phyloP scores from a whole-genome alignment of 1,140 invertebrate species.

The Rhopalosiphum maidis region DNA sequence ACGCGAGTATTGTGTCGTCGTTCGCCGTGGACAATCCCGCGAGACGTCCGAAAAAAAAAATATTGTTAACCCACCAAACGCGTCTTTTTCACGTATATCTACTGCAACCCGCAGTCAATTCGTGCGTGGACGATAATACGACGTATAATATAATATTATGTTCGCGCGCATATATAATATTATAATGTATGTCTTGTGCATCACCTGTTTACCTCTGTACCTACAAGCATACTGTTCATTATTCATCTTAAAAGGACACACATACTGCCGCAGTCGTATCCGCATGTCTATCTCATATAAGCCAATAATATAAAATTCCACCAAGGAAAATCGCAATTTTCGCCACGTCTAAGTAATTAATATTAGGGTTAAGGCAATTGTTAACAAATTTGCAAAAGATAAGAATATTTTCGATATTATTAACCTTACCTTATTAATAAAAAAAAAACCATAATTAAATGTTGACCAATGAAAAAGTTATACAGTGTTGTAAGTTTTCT shows the following conservation, averaged over 20 bases:
- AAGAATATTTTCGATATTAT: not conserved
- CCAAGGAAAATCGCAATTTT: too few species aligned
- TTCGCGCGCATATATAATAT: not conserved
- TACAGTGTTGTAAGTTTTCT: too few species aligned
- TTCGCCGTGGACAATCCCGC: not conserved
- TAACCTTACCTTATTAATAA: too few species aligned
- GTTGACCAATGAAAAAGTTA: not conserved
- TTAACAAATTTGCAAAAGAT: not conserved
- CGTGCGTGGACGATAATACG: not conserved
- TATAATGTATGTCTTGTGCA: not conserved
- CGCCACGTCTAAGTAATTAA: too few species aligned
- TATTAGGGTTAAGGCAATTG: too few species aligned
- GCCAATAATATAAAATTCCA: too few species aligned
- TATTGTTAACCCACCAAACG: not conserved
- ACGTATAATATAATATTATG: not conserved
- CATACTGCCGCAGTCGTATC: too few species aligned
- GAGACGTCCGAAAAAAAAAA: conserved; percentile 2
- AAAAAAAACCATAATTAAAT: not conserved
- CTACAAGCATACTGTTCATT: too few species aligned
- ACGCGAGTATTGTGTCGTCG: not conserved
- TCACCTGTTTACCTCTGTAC: not conserved
- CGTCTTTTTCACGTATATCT: not conserved
- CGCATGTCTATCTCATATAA: too few species aligned
- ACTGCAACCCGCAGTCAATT: not conserved
- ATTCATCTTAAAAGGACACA: too few species aligned